phyloP scores from a whole-genome alignment of 2,888 invertebrate species.

The Horisme vitalbata region DNA sequence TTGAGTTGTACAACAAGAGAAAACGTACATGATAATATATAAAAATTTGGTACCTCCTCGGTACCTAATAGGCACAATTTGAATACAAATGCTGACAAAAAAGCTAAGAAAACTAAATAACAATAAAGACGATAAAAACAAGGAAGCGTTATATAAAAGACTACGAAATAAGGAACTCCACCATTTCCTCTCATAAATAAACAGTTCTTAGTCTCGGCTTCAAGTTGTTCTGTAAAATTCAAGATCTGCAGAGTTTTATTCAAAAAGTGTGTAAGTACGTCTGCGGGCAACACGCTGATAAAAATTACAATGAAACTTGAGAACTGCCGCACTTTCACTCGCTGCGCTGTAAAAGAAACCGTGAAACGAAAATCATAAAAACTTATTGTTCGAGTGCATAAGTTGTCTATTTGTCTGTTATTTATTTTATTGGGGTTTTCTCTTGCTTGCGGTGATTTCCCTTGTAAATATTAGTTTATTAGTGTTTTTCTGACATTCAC shows the following conservation, averaged over 20 bases:
- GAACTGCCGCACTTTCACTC: conserved; percentile 32
- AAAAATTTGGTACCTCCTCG: no score
- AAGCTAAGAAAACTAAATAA: conserved; percentile 4
- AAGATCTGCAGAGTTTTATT: conserved; percentile 25
- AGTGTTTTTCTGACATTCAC: no score
- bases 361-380: conserved; percentile 26
- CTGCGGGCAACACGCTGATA: conserved; percentile 18
- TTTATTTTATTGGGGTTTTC: no score
- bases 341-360: conserved; percentile 30
- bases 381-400: conserved; percentile 11
- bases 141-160: conserved; percentile 26
- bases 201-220: conserved; percentile 18
- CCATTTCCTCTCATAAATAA: conserved; percentile 34
- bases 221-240: conserved; percentile 21
- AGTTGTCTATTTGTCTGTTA: neutral
- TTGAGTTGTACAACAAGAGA: no score
- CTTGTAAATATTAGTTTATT: no score
- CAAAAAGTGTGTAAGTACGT: conserved; percentile 30
- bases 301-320: conserved; percentile 34
- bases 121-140: conserved; percentile 24
- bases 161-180: conserved; percentile 27
- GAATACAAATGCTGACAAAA: no score
- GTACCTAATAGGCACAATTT: no score
- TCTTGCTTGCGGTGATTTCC: neutral
- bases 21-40: no score